Percentiles rank a stretch among this genome's conserved stretches.
These are phyloP conservation scores for Azemiops feae DNA, from an alignment of 2,113 vertebrate genomes.

Conservation along the genomic window DNA sequence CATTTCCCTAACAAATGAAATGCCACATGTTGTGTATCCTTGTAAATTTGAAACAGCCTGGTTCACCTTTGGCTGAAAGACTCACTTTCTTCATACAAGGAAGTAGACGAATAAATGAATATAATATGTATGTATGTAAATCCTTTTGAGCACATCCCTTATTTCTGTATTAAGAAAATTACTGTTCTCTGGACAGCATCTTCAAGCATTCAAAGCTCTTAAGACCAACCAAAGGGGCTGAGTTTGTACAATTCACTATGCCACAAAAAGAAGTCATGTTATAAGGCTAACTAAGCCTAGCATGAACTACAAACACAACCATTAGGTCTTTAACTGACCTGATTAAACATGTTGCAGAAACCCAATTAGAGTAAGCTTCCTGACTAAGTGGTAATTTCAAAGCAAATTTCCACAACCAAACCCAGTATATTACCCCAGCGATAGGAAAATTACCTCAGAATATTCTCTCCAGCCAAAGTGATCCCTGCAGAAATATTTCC, in stretches of 20 bases:
- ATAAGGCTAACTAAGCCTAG: not conserved
- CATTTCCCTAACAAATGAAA: not conserved
- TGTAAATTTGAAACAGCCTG: not conserved
- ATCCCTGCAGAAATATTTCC: constrained; percentile 99
- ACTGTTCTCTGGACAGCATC: not conserved
- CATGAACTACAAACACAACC: not conserved
- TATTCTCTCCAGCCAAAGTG: constrained; percentile 99
- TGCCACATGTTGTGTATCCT: not conserved
- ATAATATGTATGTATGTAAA: not conserved
- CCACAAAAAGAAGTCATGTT: not conserved
- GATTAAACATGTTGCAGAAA: not conserved
- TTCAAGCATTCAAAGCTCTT: not conserved
- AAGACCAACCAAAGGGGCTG: not conserved
- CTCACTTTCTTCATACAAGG: not conserved
- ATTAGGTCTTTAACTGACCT: not conserved
- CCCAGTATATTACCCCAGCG: not conserved
- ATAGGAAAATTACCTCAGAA: constrained; percentile 81
- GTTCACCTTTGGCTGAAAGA: not conserved
- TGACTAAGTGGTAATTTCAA: not conserved
- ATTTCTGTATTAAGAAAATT: not conserved
- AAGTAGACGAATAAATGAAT: not conserved
- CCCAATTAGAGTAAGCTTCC: not conserved
- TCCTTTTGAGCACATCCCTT: not conserved
- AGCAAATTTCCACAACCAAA: not conserved
- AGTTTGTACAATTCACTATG: not conserved